Percentiles rank a stretch among this genome's conserved stretches.
phyloP scores from a whole-genome alignment of 2,113 vertebrate species.

The Marcusenius ussheri region DNA sequence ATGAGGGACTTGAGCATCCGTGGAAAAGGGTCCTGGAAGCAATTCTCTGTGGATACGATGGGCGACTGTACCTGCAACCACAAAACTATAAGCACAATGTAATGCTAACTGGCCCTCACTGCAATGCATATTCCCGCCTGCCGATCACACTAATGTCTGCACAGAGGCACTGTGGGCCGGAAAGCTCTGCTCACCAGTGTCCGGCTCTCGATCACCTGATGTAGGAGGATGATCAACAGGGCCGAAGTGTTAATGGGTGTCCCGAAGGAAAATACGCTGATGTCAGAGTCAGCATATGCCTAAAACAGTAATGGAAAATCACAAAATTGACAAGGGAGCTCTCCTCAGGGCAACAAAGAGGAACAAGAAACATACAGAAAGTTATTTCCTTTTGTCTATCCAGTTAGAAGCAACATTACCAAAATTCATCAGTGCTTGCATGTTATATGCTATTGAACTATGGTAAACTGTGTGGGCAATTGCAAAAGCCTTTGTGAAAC shows the following conservation, averaged over 20 bases:
- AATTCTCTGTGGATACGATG: neutral
- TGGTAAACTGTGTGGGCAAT: neutral
- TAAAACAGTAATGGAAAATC: slow-evolving; percentile 41
- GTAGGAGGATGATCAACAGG: slow-evolving; percentile 78
- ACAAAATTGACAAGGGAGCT: neutral
- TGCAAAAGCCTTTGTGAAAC: neutral
- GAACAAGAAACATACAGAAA: neutral
- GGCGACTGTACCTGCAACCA: neutral
- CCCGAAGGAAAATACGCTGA: slow-evolving; percentile 76
- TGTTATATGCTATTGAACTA: neutral
- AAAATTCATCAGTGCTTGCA: neutral
- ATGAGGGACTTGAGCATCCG: neutral
- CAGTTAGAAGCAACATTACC: neutral
- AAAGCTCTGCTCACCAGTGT: slow-evolving; percentile 73
- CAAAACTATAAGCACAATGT: neutral
- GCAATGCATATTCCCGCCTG: neutral
- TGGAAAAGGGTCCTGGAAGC: neutral
- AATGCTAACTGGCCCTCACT: neutral
- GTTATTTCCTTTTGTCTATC: neutral
- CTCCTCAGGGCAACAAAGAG: neutral
- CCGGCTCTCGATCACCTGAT: slow-evolving; percentile 83
- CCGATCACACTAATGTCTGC: neutral
- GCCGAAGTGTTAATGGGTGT: slow-evolving; percentile 80
- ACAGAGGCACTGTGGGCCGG: neutral
- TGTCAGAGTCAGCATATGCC: slow-evolving; percentile 70